These are phyloP conservation scores for Chrysogorgia sp. DNA, from an alignment of 92 coral and sea anemone species.

Conservation along the genomic window DNA sequence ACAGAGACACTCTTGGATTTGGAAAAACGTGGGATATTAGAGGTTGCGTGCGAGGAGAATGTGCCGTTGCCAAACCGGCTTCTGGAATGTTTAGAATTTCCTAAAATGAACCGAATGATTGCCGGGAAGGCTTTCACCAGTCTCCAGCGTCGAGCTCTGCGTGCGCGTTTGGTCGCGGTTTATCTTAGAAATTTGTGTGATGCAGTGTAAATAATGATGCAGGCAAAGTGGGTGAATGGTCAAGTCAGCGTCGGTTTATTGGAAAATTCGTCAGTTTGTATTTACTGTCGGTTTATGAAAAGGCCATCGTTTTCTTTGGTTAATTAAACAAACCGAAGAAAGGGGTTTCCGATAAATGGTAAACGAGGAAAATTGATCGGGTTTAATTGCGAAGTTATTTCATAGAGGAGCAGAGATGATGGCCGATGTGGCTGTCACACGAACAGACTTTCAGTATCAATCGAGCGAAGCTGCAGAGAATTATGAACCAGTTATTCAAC, in stretches of 20 bases:
- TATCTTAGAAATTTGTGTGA: background rate
- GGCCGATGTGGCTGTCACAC: constrained; percentile 31
- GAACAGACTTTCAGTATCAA: constrained; percentile 24
- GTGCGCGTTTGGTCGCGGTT: background rate
- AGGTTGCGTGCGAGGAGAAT: too few species aligned
- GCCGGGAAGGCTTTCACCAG: background rate
- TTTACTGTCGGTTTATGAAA: constrained; percentile 1
- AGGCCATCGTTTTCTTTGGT: background rate
- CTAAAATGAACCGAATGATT: background rate
- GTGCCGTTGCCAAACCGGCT: background rate
- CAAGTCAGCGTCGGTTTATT: constrained; percentile 26
- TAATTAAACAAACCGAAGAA: background rate
- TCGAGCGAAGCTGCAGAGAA: constrained; percentile 21
- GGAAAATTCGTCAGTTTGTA: constrained; percentile 20
- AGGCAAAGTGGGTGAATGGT: background rate
- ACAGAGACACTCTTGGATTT: too few species aligned
- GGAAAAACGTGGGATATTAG: too few species aligned
- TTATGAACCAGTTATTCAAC: constrained; percentile 28
- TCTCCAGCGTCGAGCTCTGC: background rate
- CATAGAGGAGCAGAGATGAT: constrained; percentile 23
- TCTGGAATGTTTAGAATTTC: constrained; percentile 12
- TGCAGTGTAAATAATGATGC: constrained; percentile 4
- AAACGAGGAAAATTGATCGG: background rate
- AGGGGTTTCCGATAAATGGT: background rate
- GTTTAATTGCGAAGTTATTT: background rate